These are phyloP conservation scores for Myotis vivesi DNA, from an alignment of 2,797 vertebrate genomes.

Conservation along the genomic window DNA sequence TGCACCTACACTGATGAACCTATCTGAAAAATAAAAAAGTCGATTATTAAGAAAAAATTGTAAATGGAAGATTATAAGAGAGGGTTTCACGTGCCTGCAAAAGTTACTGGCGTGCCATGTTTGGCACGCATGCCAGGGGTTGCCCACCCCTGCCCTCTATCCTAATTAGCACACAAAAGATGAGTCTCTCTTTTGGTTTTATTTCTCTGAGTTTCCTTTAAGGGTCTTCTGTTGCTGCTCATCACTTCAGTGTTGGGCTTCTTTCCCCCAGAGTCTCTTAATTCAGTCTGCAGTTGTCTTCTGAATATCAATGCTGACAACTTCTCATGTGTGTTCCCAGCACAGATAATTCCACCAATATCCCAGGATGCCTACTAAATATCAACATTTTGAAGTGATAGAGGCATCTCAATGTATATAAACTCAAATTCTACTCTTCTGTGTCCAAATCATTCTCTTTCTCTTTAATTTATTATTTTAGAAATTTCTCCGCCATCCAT, in stretches of 20 bases:
- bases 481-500: neutral
- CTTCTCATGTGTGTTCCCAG: neutral
- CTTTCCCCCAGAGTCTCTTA: neutral
- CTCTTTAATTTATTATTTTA: neutral
- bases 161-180: neutral
- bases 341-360: neutral
- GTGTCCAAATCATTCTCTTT: neutral
- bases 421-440: neutral
- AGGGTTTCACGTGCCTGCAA: no score
- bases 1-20: no score
- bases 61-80: no score
- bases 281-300: neutral
- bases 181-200: neutral
- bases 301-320: neutral
- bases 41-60: no score
- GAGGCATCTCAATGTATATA: neutral
- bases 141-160: neutral
- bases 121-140: no score
- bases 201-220: conserved; percentile 6
- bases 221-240: neutral
- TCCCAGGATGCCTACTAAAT: neutral
- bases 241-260: neutral
- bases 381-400: neutral
- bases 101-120: no score
- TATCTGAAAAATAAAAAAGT: no score